These are phyloP conservation scores for Tetramorium simillimum DNA, from an alignment of 1,140 invertebrate species.

Conservation along the genomic window DNA sequence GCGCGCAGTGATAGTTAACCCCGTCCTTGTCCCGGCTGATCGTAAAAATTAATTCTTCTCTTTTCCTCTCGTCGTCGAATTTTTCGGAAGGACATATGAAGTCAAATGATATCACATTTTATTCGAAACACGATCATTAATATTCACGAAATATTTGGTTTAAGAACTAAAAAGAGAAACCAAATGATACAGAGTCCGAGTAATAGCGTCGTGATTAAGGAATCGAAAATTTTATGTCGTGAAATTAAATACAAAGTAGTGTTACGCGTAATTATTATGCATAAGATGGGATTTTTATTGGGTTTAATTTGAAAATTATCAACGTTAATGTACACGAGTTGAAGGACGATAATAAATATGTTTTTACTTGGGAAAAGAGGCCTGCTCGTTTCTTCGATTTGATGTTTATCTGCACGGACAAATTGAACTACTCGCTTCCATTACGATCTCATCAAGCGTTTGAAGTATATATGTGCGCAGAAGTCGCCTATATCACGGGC, in stretches of 20 bases:
- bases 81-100: neutral
- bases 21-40: conserved; percentile 4
- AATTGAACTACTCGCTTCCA: neutral
- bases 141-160: neutral
- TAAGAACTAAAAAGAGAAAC: neutral
- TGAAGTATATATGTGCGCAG: neutral
- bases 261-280: neutral
- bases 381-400: too few species aligned
- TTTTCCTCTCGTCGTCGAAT: neutral
- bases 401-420: neutral
- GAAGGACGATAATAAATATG: neutral
- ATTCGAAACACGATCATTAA: neutral
- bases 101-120: neutral
- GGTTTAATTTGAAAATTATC: conserved; percentile 1
- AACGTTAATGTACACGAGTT: neutral
- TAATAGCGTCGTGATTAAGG: neutral
- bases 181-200: neutral
- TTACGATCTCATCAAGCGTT: neutral
- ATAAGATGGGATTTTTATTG: neutral
- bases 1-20: conserved; percentile 5
- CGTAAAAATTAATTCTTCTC: conserved; percentile 8
- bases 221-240: neutral
- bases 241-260: neutral
- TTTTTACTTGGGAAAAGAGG: neutral
- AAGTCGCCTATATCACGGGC: conserved; percentile 8